Base-by-base conservation (phyloP, 2,797 vertebrate species). In the Lophotriccus pileatus region DNA sequence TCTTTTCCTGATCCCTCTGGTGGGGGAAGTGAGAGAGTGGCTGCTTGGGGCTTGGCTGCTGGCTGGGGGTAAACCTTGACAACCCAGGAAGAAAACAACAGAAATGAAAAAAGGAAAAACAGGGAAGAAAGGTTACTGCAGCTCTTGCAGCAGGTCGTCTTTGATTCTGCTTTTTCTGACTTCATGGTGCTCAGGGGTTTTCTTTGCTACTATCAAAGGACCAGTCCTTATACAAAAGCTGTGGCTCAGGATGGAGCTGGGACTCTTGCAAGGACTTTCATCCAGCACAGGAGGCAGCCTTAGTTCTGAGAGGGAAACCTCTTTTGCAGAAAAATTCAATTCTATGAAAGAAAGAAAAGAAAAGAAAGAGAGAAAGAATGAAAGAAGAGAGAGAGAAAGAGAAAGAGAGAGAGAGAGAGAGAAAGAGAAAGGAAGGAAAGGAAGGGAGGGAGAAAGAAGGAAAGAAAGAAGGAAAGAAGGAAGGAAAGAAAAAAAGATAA, bases 161-260 rank as follows among this genome's bases (percentile, higher is more conserved):
- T 73, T 91, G 69, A 81, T 94, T 84, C 58, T 84, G 86, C 46
- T 69, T 68, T 84, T 87, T 30, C 63, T 82, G 84, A 20, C 55
- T 69, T 89, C 0, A 0, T 76, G 47, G 36, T 78, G 80, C 67
- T 87, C 58, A 69, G 80, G 47, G 39, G 23, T 93, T 95, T 96
- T 75, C 94, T 94, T 84, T 90, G 63, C 39, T 55, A 2, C 63
- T 90, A 69, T 93, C 92, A 95, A 89, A 94, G 67, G 28, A 82
- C 28, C 47, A 59, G 62, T 41, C 81, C 37, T 84, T 67, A 28
- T 5, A 92, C 44, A 90, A 92, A 96, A 90, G 70, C 55, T 30
- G 34, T 36, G 18, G 47, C 87, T 90, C 70, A 67, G 93, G 68
- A 53, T 87, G 56, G 75, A 92, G 63, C 5, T 5, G 69, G 34